A percentile compares a stretch with the other conserved stretches of the same genome.
Evolutionary conservation across 2,113 vertebrate genomes (phyloP).

Genomic region (Pelobates fuscus): DNA sequence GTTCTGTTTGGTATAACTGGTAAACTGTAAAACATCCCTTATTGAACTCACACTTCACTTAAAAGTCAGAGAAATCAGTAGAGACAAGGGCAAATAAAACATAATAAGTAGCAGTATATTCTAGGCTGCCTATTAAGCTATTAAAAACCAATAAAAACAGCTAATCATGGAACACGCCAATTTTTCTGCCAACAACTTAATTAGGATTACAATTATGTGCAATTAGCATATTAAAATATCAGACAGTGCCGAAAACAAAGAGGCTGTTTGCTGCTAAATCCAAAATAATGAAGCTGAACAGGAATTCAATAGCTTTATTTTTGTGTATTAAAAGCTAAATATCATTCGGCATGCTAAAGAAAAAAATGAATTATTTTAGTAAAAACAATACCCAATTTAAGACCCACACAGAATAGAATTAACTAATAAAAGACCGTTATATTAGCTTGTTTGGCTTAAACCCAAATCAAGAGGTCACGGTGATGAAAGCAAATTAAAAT

Average conservation of each 20-base stretch:
- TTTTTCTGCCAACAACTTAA: not conserved
- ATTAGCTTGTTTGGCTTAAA: too few species aligned
- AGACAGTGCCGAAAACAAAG: not conserved
- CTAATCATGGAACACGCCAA: not conserved
- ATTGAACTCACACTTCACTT: too few species aligned
- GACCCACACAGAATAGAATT: too few species aligned
- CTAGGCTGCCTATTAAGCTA: not conserved
- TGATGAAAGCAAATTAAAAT: too few species aligned
- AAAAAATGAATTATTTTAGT: too few species aligned
- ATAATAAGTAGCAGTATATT: not conserved
- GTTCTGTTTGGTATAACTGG: too few species aligned
- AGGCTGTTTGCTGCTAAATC: not conserved
- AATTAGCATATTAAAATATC: not conserved
- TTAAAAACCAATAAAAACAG: not conserved
- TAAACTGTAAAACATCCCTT: too few species aligned
- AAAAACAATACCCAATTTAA: too few species aligned
- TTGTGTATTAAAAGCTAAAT: not conserved
- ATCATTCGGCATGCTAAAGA: too few species aligned
- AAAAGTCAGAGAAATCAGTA: too few species aligned
- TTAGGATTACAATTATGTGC: conserved; percentile 3
- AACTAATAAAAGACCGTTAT: too few species aligned
- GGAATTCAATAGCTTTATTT: not conserved
- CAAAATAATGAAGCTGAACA: not conserved
- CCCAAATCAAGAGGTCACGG: too few species aligned
- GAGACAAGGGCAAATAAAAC: not conserved